These are phyloP conservation scores for Tribolium castaneum DNA, from an alignment of 1,140 invertebrate species.

Conservation along the genomic window DNA sequence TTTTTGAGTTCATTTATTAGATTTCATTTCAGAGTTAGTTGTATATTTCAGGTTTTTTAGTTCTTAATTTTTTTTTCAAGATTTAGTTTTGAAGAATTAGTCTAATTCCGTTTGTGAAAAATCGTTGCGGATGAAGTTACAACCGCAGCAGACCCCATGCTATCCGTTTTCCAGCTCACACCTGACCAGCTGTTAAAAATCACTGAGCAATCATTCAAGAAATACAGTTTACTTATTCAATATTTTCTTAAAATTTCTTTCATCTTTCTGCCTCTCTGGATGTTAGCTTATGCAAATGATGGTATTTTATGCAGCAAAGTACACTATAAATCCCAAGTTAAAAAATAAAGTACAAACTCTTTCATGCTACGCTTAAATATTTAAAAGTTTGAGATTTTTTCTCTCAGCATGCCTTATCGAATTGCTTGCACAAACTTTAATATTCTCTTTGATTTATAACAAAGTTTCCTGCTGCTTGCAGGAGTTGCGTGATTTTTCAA, in stretches of 20 bases:
- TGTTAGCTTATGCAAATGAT: background rate
- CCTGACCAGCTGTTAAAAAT: background rate
- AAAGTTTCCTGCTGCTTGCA: background rate
- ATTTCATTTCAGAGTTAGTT: too few species aligned
- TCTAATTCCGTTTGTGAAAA: too few species aligned
- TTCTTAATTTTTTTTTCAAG: too few species aligned
- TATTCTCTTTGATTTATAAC: background rate
- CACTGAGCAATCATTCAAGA: background rate
- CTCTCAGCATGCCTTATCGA: background rate
- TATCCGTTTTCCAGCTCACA: background rate
- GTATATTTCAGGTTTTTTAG: too few species aligned
- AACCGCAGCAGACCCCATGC: too few species aligned
- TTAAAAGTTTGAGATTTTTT: background rate
- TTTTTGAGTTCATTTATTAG: too few species aligned
- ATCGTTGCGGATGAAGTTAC: too few species aligned
- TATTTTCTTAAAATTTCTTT: background rate
- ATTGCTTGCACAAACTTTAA: background rate
- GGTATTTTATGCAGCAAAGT: background rate
- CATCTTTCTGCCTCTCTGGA: background rate
- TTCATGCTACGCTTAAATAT: background rate
- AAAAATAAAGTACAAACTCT: background rate
- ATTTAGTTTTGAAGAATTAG: too few species aligned
- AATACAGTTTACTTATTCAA: background rate
- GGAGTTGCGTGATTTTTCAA: background rate
- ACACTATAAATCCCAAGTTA: background rate